Base-by-base conservation (phyloP, 1,140 invertebrate species). In the Whitmania pigra region DNA sequence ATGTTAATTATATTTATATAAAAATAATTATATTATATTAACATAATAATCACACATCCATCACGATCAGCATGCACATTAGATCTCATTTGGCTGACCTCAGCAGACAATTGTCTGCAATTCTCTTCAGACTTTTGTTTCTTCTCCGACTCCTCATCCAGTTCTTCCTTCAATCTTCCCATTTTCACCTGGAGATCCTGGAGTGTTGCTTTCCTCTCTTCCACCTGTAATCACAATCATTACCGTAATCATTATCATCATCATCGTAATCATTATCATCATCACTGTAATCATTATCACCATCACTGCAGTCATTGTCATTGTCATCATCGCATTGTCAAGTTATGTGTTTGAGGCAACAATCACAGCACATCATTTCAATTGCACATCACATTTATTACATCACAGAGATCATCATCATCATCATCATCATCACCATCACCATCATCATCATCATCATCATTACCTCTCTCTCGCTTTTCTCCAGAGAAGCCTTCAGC, bases 381-480 rank as follows among this genome's bases (percentile, higher is more conserved):
- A 31, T 31, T 63, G 9, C 57, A 60, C 5, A 63, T 63, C 11
- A 63, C 22, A 63, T 27, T 63, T 13, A 6, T 15, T 9, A 17
- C 29, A 63, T 27, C 57, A 60, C 9, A 6, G n/a, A n/a, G n/a
- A n/a, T n/a, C n/a, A 18, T 20, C 49, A 27, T 71, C 9, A 71
- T 40, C 57, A 43, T 63, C n/a, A 27, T 68, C 20, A n/a, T 63
- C 40, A 74, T 57, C 53, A 67, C 25, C 25, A 40, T 55, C 25
- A 74, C 74, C 54, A 74, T 72, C 25, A 31, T 57, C 53, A 74
- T 40, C 67, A 74, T 18, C 31, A 72, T 55, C 22, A 68, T 49
- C 53, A 74, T 74, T 25, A 71, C 69, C 13, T 66, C 25, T 20
- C 54, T 29, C 22, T 68, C 36, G 13, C 43, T 49, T 27, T 68